These are phyloP conservation scores for Protaetia brevitarsis DNA, from an alignment of 1,140 invertebrate genomes.

Conservation along the genomic window DNA sequence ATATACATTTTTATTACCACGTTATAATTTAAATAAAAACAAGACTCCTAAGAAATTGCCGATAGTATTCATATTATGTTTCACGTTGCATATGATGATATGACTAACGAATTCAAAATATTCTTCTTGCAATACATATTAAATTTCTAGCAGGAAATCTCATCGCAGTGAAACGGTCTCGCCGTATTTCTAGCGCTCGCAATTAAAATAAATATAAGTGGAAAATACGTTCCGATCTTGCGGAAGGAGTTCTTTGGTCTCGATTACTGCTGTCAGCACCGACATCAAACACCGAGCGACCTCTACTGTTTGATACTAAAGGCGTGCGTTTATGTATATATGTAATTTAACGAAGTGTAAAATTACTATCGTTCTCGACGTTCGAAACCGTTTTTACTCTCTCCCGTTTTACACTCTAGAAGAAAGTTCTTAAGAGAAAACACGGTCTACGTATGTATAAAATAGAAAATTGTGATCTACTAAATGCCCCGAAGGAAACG, in stretches of 20 bases:
- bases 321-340: neutral
- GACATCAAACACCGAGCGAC: neutral
- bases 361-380: slow-evolving; percentile 3
- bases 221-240: neutral
- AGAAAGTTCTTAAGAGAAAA: slow-evolving; percentile 15
- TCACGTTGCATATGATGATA: too few relatives aligned
- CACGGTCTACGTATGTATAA: neutral
- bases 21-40: too few relatives aligned
- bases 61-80: too few relatives aligned
- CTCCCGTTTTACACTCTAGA: neutral
- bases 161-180: too few relatives aligned
- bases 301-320: too few relatives aligned
- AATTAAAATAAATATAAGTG: neutral
- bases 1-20: too few relatives aligned
- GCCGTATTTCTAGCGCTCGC: too few relatives aligned
- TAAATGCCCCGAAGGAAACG: neutral
- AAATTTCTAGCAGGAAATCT: too few relatives aligned
- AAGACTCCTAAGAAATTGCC: too few relatives aligned
- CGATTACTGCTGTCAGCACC: neutral
- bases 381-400: neutral
- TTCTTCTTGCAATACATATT: too few relatives aligned
- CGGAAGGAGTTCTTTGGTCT: neutral
- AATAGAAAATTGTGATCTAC: slow-evolving; percentile 13
- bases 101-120: too few relatives aligned
- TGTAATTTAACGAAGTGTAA: slow-evolving; percentile 10